Evolutionary conservation across 2,113 vertebrate species (phyloP).

Genomic region (Hippocampus barbouri): DNA sequence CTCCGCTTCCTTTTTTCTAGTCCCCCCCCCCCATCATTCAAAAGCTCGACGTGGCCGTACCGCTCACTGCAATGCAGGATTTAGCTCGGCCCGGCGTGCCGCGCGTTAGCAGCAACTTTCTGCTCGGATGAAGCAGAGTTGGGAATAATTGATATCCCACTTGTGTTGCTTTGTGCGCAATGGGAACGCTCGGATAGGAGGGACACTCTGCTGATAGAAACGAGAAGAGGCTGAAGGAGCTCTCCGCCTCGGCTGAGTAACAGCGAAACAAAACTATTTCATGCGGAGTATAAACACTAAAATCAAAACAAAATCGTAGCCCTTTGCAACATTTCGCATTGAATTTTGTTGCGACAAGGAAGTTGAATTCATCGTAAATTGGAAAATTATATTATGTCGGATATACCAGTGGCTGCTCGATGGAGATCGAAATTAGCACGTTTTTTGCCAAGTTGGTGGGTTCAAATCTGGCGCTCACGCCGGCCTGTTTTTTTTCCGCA

Average conservation of each 20-base stretch:
- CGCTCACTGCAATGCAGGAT: constrained; percentile 10
- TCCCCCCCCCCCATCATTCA: constrained; percentile 20
- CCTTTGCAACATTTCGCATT: background rate
- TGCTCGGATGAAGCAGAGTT: constrained; percentile 31
- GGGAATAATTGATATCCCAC: constrained; percentile 47
- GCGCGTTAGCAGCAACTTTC: constrained; percentile 29
- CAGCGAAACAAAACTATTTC: background rate
- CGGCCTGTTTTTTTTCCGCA: background rate
- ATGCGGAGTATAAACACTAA: background rate
- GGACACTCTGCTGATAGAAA: constrained; percentile 30
- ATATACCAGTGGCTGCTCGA: background rate
- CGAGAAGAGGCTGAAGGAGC: constrained; percentile 18
- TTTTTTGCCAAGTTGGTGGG: background rate
- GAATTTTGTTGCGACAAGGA: background rate
- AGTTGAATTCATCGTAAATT: background rate
- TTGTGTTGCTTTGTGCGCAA: constrained; percentile 23
- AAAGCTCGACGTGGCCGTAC: constrained; percentile 31
- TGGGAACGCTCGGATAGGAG: constrained; percentile 25
- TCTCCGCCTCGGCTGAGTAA: constrained; percentile 16
- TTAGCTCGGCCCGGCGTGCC: background rate
- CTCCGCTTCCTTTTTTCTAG: constrained; percentile 54
- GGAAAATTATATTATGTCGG: too few relatives aligned
- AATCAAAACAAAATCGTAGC: background rate
- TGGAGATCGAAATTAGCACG: background rate
- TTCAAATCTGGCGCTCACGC: too few relatives aligned